These are phyloP conservation scores for Plecotus auritus DNA, from an alignment of 2,113 vertebrate genomes.

Conservation along the genomic window DNA sequence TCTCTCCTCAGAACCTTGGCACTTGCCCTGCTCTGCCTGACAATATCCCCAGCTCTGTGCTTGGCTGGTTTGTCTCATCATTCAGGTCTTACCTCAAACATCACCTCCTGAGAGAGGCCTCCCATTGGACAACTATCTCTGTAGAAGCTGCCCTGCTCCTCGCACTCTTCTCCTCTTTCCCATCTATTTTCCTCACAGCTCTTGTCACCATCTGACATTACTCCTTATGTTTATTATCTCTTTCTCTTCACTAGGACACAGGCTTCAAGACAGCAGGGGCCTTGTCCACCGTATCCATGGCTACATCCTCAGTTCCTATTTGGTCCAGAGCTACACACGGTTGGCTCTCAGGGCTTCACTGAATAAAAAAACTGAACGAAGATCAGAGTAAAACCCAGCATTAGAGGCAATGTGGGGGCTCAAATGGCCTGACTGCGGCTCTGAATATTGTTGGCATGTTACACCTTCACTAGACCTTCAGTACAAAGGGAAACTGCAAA, in stretches of 20 bases:
- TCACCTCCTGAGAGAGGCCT: background rate
- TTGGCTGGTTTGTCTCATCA: background rate
- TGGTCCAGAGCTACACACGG: background rate
- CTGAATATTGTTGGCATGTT: accelerated
- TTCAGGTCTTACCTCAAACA: background rate
- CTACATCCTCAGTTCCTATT: background rate
- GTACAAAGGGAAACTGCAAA: background rate
- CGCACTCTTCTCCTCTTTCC: background rate
- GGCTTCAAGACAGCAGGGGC: background rate
- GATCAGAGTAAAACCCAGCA: background rate
- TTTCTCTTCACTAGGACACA: background rate
- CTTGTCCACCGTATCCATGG: background rate
- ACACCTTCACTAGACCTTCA: background rate
- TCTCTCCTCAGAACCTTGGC: no score
- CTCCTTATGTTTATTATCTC: background rate
- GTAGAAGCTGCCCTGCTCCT: background rate
- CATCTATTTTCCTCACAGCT: background rate
- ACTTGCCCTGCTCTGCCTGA: background rate
- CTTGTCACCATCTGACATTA: background rate
- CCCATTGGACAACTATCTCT: background rate
- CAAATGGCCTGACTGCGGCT: accelerated
- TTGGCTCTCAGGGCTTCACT: background rate
- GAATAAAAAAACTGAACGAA: background rate
- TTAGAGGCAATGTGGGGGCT: background rate
- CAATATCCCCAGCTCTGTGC: background rate